A percentile compares a stretch with the other conserved stretches of the same genome.
These are phyloP conservation scores for Pachyrhynchus sulphureomaculatus DNA, from an alignment of 1,140 invertebrate species.

Conservation along the genomic window DNA sequence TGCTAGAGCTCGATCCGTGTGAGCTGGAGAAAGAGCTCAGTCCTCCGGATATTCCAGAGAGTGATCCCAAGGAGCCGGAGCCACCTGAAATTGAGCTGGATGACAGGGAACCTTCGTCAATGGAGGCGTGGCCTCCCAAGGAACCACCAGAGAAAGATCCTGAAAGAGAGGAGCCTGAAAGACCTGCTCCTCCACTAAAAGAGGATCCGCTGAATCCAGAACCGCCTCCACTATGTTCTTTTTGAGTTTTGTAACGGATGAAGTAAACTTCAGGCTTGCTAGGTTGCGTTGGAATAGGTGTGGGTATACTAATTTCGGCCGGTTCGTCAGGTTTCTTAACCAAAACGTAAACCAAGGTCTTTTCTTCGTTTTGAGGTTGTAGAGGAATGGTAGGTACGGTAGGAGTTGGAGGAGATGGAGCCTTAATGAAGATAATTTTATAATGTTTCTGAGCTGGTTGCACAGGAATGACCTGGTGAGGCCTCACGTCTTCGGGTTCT, in stretches of 20 bases:
- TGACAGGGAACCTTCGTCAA: constrained; percentile 37
- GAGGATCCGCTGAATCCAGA: constrained; percentile 48
- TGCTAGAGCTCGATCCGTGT: constrained; percentile 26
- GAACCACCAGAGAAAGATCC: constrained; percentile 49
- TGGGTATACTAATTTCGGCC: constrained; percentile 73
- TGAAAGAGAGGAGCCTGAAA: constrained; percentile 42
- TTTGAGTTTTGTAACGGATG: constrained; percentile 85
- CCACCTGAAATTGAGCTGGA: constrained; percentile 42
- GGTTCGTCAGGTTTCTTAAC: constrained; percentile 82
- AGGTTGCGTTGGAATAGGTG: constrained; percentile 73
- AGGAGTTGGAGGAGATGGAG: constrained; percentile 74
- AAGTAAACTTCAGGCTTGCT: constrained; percentile 87
- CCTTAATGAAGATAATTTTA: constrained; percentile 89
- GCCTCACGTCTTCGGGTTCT: constrained; percentile 67
- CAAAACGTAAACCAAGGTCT: constrained; percentile 86
- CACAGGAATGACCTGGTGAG: constrained; percentile 55
- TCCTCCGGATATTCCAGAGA: constrained; percentile 6
- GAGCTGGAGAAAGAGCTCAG: constrained; percentile 24
- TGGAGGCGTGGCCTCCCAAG: constrained; percentile 37
- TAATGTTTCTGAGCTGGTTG: constrained; percentile 78
- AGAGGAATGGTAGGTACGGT: constrained; percentile 62
- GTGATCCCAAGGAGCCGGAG: constrained; percentile 17
- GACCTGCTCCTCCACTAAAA: constrained; percentile 41
- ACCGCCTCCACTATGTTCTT: constrained; percentile 61
- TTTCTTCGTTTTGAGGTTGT: constrained; percentile 78